Conservation (phyloP, 2,888 invertebrate genomes). For the Erannis defoliaria region DNA sequence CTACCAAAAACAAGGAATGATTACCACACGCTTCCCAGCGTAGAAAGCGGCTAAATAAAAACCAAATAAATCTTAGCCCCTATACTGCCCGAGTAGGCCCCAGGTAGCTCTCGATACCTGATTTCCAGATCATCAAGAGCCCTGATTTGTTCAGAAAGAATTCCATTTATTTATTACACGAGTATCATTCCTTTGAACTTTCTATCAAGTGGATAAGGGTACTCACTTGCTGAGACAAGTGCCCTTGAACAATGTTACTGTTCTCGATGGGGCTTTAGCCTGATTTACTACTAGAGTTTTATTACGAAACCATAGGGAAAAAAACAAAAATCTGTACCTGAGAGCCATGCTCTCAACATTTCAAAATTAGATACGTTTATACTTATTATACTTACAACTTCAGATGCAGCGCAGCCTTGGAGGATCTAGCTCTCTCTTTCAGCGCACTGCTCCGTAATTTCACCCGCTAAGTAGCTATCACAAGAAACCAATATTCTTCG, state of each 20-base stretch:
- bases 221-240: constrained; percentile 16
- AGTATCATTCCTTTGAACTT: constrained; percentile 23
- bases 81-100: constrained; percentile 2
- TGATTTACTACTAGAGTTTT: neutral
- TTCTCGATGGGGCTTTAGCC: neutral
- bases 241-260: constrained; percentile 18
- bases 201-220: constrained; percentile 28
- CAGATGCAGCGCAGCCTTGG: too few relatives aligned
- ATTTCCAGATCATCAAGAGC: constrained; percentile 19
- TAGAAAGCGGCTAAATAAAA: constrained; percentile 5
- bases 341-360: too few relatives aligned
- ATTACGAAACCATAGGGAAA: neutral
- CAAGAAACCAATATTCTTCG: too few relatives aligned
- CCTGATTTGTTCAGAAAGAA: constrained; percentile 4
- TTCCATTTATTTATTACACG: constrained; percentile 31
- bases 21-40: neutral
- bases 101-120: constrained; percentile 7
- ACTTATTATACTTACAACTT: too few relatives aligned
- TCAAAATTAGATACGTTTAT: too few relatives aligned
- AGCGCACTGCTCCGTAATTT: too few relatives aligned
- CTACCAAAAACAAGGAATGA: constrained; percentile 1
- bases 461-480: too few relatives aligned
- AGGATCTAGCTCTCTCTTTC: too few relatives aligned
- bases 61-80: constrained; percentile 11
- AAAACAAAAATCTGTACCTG: too few relatives aligned